Percentiles rank a stretch among this genome's conserved stretches.
Evolutionary conservation across 2,797 vertebrate genomes (phyloP).

Genomic region (Chelon labrosus): DNA sequence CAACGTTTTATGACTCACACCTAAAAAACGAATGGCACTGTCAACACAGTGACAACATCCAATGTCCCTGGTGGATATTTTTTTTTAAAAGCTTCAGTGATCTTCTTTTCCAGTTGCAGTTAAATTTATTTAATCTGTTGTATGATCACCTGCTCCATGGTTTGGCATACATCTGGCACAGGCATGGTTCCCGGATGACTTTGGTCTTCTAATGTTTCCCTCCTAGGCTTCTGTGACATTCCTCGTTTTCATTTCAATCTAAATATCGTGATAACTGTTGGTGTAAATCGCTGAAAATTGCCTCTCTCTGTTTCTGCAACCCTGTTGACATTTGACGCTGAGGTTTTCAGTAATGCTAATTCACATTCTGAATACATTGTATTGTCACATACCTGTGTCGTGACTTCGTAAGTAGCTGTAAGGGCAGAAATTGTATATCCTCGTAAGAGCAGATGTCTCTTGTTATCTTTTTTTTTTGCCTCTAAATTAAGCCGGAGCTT

Average conservation of each 20-base stretch:
- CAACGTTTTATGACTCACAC: background rate
- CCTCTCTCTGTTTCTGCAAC: background rate
- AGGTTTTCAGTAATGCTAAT: background rate
- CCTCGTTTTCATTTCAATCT: background rate
- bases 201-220: background rate
- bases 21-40: background rate
- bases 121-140: too few species aligned
- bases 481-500: slow-evolving; percentile 1
- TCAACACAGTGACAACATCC: background rate
- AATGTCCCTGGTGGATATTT: background rate
- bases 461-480: background rate
- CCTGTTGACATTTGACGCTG: background rate
- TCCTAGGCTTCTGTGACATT: too few species aligned
- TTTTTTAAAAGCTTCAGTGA: too few species aligned
- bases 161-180: too few species aligned
- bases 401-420: background rate
- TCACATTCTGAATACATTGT: too few species aligned
- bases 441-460: background rate
- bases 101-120: too few species aligned
- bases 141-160: background rate
- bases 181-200: background rate
- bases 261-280: background rate
- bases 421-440: slow-evolving; percentile 1
- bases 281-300: background rate
- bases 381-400: background rate